Base-by-base conservation (phyloP, 2,797 vertebrate species). In the Malurus leucopterus region DNA sequence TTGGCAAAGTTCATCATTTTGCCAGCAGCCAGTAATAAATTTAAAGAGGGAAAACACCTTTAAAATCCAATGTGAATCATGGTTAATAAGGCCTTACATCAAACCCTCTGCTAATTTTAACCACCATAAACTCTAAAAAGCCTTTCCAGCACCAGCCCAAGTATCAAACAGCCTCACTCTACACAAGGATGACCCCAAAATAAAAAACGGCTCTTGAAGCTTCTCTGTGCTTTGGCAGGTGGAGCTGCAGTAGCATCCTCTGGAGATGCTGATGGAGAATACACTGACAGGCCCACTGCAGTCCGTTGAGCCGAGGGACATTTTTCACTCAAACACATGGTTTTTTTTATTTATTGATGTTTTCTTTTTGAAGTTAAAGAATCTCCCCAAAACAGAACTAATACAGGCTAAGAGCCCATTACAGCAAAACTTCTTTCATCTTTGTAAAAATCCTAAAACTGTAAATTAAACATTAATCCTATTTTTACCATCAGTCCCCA, bases 381-480 rank as follows among this genome's bases (percentile, higher is more conserved):
- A 83, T 43, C 2, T 0, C 0, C 68, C 32, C 11, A 18, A 50
- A 78, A 11, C 20, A 58, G 43, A 63, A 73, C 30, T 61, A 27
- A 78, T 82, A 81, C 22, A 79, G n/a, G 27, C 26, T 86, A 89
- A 76, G 36, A 93, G 68, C 61, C 43, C n/a, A 41, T 58, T 57
- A 63, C 2, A 21, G 83, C 57, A 85, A 57, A 82, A 76, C 19
- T 69, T 59, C 84, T 92, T 86, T 91, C 68, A 93, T 95, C 89
- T 57, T 84, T 79, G 71, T 49, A 84, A 70, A 92, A 93, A 88
- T 57, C 71, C 63, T 91, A 78, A 69, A 70, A 34, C 30, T 91
- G 77, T 62, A 91, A 89, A 94, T 94, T 92, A 94, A 93, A 91
- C 81, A 92, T 95, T 89, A 92, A 92, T 93, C 49, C 44, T 80